Evolutionary conservation across 92 coral and sea anemone genomes (phyloP).

Genomic region (Nematostella vectensis): DNA sequence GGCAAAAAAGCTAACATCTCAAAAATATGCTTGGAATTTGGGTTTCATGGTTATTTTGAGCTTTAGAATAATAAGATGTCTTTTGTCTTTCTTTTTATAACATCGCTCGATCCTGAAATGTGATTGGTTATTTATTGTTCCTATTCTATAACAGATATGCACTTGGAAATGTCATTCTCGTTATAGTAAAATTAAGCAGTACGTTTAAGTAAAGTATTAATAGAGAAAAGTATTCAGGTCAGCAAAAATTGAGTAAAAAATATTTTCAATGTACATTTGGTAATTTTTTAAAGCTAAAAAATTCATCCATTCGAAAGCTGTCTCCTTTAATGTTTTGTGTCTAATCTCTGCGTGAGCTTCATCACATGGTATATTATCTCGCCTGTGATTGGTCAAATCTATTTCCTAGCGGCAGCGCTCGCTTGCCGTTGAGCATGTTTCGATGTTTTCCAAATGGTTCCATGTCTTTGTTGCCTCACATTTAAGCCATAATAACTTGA

Average conservation of each 20-base stretch:
- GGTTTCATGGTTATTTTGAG: slow-evolving; percentile 4
- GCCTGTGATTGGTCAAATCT: not conserved
- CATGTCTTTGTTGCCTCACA: too few relatives aligned
- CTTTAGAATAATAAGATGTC: not conserved
- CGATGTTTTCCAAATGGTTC: slow-evolving; percentile 24
- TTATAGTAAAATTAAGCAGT: too few relatives aligned
- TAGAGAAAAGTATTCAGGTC: too few relatives aligned
- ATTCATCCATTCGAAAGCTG: too few relatives aligned
- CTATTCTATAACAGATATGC: too few relatives aligned
- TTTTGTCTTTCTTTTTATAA: too few relatives aligned
- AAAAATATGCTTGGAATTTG: slow-evolving; percentile 28
- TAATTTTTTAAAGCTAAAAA: too few relatives aligned
- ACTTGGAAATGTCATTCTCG: too few relatives aligned
- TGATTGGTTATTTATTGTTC: not conserved
- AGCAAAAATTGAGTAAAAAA: not conserved
- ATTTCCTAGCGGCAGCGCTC: slow-evolving; percentile 3
- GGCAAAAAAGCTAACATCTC: too few relatives aligned
- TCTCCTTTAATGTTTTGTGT: not conserved
- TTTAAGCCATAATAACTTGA: not conserved
- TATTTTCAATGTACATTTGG: too few relatives aligned
- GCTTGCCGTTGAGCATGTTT: slow-evolving; percentile 25
- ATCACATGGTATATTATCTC: not conserved
- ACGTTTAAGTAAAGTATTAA: too few relatives aligned
- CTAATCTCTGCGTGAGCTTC: not conserved
- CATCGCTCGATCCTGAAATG: not conserved